These are phyloP conservation scores for Myotis pilosus DNA, from an alignment of 2,797 vertebrate genomes.

Conservation along the genomic window DNA sequence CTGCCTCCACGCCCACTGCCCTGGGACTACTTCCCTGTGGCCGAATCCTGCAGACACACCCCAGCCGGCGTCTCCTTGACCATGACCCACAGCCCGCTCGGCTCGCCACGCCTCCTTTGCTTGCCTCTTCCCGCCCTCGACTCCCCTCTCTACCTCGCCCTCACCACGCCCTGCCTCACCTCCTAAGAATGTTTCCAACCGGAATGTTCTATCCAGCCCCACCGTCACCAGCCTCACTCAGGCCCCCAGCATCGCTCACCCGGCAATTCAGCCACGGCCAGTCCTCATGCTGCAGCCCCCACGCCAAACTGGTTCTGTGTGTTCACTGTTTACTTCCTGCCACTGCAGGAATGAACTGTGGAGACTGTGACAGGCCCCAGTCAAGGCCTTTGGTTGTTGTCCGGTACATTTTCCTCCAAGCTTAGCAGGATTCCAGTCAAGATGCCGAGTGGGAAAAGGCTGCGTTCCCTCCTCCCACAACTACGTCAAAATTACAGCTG, in stretches of 20 bases:
- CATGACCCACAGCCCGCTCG: accelerated
- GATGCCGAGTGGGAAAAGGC: neutral
- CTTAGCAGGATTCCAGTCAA: neutral
- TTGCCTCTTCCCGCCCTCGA: neutral
- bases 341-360: neutral
- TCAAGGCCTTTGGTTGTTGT: neutral
- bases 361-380: neutral
- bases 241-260: neutral
- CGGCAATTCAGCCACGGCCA: neutral
- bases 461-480: neutral
- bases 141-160: neutral
- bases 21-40: neutral
- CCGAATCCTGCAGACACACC: neutral
- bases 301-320: neutral
- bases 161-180: neutral
- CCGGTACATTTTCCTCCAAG: neutral
- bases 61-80: neutral
- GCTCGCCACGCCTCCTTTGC: neutral
- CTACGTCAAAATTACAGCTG: neutral
- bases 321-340: neutral
- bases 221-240: accelerated
- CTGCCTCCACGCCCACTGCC: neutral
- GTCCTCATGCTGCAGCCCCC: neutral
- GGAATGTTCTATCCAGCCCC: neutral
- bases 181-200: neutral